Conservation (phyloP, 2,888 invertebrate species). For the Drymonia ruficornis region DNA sequence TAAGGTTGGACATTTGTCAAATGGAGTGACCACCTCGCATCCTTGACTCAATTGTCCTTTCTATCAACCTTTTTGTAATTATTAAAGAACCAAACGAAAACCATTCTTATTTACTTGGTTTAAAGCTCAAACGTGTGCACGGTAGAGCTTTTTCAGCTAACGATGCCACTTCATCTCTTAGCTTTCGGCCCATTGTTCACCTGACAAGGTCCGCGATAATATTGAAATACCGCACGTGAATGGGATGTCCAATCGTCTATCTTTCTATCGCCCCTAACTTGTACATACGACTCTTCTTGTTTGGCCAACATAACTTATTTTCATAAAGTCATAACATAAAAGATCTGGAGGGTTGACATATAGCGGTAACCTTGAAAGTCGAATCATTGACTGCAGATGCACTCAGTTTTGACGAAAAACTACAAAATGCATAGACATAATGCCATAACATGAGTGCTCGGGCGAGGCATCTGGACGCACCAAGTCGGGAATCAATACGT, state of each 20-base stretch:
- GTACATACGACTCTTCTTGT: conserved; percentile 40
- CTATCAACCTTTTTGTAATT: conserved; percentile 33
- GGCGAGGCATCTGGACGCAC: no score
- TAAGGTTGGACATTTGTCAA: conserved; percentile 42
- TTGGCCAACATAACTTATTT: conserved; percentile 10
- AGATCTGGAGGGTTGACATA: no score
- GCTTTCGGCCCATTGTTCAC: conserved; percentile 67
- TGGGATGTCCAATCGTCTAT: conserved; percentile 63
- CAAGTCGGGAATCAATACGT: no score
- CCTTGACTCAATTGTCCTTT: conserved; percentile 57
- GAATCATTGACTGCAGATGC: no score
- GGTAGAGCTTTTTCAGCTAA: conserved; percentile 53
- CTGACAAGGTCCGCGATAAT: conserved; percentile 76
- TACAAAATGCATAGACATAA: no score
- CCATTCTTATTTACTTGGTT: conserved; percentile 24
- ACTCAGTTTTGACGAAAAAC: no score
- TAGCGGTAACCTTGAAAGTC: no score
- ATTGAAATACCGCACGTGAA: conserved; percentile 73
- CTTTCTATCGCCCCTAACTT: conserved; percentile 50
- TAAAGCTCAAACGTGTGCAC: conserved; percentile 30
- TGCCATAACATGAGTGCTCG: no score
- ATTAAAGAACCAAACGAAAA: conserved; percentile 23
- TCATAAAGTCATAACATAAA: no score
- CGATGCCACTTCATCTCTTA: conserved; percentile 67
- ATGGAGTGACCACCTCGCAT: conserved; percentile 34